Evolutionary conservation across 2,797 vertebrate genomes (phyloP).

Genomic region (Onychomys leucogaster): DNA sequence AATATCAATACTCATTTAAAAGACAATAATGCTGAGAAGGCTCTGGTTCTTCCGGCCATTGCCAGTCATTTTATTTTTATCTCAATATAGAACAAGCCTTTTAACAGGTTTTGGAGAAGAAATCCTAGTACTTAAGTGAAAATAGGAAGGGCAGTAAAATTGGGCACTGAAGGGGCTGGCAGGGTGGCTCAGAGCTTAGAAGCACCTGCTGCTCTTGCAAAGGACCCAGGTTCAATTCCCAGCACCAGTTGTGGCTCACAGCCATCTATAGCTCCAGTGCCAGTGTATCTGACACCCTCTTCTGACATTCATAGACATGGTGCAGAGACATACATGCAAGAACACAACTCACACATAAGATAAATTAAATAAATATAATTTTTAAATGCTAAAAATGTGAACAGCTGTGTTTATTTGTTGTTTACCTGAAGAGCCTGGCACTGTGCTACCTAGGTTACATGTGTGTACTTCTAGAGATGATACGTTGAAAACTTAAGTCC

Average conservation of each 20-base stretch:
- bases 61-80: neutral
- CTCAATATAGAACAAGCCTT: neutral
- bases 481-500: neutral
- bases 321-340: neutral
- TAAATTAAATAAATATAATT: neutral
- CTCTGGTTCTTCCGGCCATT: neutral
- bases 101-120: neutral
- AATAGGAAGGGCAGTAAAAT: neutral
- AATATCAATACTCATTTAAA: neutral
- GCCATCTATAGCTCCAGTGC: neutral
- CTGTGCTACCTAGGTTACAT: neutral
- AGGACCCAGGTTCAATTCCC: neutral
- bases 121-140: neutral
- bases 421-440: neutral
- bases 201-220: neutral
- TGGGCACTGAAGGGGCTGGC: neutral
- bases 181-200: neutral
- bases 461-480: neutral
- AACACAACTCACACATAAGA: neutral
- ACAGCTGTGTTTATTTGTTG: neutral
- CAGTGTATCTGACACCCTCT: neutral
- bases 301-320: neutral
- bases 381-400: neutral
- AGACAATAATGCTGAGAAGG: neutral
- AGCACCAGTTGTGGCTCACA: neutral